Base-by-base conservation (phyloP, 2,797 vertebrate species). In the Oryzias sinensis region DNA sequence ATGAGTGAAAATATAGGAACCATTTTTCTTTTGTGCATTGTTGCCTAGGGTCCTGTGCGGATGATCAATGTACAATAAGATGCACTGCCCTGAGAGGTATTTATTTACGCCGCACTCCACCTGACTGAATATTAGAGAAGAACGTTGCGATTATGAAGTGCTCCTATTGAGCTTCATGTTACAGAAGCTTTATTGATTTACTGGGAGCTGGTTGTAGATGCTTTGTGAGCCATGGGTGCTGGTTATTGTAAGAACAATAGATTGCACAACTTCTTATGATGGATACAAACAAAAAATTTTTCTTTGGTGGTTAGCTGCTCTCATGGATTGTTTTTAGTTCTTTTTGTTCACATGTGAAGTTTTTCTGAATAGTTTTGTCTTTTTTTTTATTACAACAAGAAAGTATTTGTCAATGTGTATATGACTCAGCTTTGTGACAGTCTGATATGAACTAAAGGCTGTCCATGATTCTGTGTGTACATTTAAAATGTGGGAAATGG, bases 11-110 rank as follows among this genome's bases (percentile, higher is more conserved):
- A 82, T 66, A 68, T 80, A 77, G 72, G 79, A 82, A 72, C 55
- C 71, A 82, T 82, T 85, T 86, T 80, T 86, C 81, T 83, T 87
- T 72, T 72, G 68, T 65, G 71, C 63, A 83, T 82, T 76, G 79
- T 76, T 82, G 82, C 82, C 82, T 74, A 66, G 75, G 81, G 85
- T 83, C 77, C 70, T 65, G 22, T 79, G 81, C 69, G 63, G 0
- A 48, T 88, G 84, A 87, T 86, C 87, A 80, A 85, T 86, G 85
- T 81, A 78, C 71, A 85, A 75, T 74, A 60, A 74, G 74, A 82
- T 47, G 58, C 68, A 63, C 65, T 52, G 58, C 3, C 29, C 80
- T 37, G 67, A 72, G 70, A 82, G 79, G 75, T 66, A 79, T 86
- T 84, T 85, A 82, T 87, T 87, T 87, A 81, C 76, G 74, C 65